These are phyloP conservation scores for Daboia siamensis DNA, from an alignment of 2,113 vertebrate genomes.

Conservation along the genomic window DNA sequence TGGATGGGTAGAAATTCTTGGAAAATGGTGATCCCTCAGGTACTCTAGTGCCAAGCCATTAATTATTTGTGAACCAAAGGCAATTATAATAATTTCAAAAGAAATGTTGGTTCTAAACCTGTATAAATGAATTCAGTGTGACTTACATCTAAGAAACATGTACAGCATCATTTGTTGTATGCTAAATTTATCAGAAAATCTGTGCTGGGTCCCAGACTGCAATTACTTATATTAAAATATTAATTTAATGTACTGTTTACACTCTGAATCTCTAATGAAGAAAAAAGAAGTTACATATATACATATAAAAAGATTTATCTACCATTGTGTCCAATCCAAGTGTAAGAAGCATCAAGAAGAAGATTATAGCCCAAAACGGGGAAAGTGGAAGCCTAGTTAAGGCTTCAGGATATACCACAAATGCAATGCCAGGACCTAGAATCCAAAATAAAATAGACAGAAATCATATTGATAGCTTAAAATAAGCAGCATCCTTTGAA, in stretches of 20 bases:
- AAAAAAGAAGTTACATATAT: neutral
- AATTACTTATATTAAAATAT: neutral
- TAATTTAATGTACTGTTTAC: neutral
- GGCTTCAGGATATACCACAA: constrained; percentile 97
- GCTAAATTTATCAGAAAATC: neutral
- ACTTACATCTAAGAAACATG: neutral
- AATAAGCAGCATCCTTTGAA: neutral
- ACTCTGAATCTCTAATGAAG: neutral
- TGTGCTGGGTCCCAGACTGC: neutral
- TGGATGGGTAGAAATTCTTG: neutral
- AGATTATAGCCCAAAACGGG: constrained; percentile 98
- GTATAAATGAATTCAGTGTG: neutral
- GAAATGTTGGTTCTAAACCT: neutral
- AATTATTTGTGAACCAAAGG: neutral
- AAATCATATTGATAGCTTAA: neutral
- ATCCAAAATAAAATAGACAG: constrained; percentile 30
- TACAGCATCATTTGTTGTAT: neutral
- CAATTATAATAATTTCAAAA: neutral
- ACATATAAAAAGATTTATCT: constrained; percentile 48
- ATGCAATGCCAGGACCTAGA: constrained; percentile 94
- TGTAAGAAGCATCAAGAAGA: constrained; percentile 98
- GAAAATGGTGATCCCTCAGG: neutral
- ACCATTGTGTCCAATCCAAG: constrained; percentile 98
- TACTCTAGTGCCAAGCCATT: neutral
- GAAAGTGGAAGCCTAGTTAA: constrained; percentile 94